phyloP scores from a whole-genome alignment of 64 coral and sea anemone genomes.

The Stichodactyla helianthus region DNA sequence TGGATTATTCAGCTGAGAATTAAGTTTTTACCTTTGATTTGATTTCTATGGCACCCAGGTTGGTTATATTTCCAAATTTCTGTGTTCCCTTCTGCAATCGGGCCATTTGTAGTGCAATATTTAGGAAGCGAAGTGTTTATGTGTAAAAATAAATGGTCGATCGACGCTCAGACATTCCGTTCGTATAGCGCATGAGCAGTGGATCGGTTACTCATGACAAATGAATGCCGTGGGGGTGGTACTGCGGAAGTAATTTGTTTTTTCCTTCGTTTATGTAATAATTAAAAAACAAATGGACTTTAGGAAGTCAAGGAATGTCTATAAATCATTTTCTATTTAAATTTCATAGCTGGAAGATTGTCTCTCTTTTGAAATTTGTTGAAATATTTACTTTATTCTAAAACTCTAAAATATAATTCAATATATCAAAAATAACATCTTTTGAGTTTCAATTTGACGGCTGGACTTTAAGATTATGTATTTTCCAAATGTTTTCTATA shows the following conservation, averaged over 20 bases:
- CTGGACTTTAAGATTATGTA: not conserved
- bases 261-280: not conserved
- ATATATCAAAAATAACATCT: no score
- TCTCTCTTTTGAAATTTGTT: not conserved
- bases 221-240: constrained; percentile 7
- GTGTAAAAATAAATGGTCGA: not conserved
- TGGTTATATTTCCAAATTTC: constrained; percentile 64
- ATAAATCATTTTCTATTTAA: not conserved
- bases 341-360: not conserved
- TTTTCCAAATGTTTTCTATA: not conserved
- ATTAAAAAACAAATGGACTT: not conserved
- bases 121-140: not conserved
- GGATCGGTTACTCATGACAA: not conserved
- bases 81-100: constrained; percentile 74
- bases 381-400: not conserved
- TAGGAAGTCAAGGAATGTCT: not conserved
- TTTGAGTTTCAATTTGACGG: no score
- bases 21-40: constrained; percentile 81
- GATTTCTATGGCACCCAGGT: constrained; percentile 83
- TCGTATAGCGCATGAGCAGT: constrained; percentile 4
- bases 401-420: no score
- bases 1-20: not conserved
- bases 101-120: constrained; percentile 47
- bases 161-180: constrained; percentile 25
- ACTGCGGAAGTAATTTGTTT: not conserved